Evolutionary conservation across 2,888 invertebrate genomes (phyloP).

Genomic region (Parasteatoda lunata): DNA sequence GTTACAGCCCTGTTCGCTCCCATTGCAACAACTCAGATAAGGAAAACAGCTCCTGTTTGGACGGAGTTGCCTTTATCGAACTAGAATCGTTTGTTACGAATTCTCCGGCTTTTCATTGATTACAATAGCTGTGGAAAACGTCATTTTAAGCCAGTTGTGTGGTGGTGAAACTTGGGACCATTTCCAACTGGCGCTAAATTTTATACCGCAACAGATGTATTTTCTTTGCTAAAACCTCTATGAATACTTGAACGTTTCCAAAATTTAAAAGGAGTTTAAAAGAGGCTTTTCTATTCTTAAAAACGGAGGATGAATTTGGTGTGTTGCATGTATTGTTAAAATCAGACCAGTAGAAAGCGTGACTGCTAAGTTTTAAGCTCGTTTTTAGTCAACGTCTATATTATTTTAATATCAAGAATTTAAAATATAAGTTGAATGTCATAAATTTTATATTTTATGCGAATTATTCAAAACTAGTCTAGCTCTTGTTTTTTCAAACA

Average conservation of each 20-base stretch:
- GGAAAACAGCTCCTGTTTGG: conserved; percentile 48
- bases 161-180: conserved; percentile 19
- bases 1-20: conserved; percentile 53
- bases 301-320: too few relatives aligned
- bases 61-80: conserved; percentile 38
- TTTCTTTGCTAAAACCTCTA: background rate
- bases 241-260: background rate
- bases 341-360: too few relatives aligned
- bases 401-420: too few relatives aligned
- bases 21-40: conserved; percentile 60
- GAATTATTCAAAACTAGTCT: too few relatives aligned
- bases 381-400: too few relatives aligned
- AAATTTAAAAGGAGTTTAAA: background rate
- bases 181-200: background rate
- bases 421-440: too few relatives aligned
- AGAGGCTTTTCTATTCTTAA: background rate
- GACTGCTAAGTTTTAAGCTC: too few relatives aligned
- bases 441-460: too few relatives aligned
- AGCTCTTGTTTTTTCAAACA: too few relatives aligned
- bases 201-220: background rate
- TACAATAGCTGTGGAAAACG: conserved; percentile 52
- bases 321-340: too few relatives aligned
- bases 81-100: conserved; percentile 44
- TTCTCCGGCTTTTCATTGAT: conserved; percentile 63
- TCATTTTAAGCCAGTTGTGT: conserved; percentile 25